These are phyloP conservation scores for Phaedon cochleariae DNA, from an alignment of 2,888 invertebrate genomes.

Conservation along the genomic window DNA sequence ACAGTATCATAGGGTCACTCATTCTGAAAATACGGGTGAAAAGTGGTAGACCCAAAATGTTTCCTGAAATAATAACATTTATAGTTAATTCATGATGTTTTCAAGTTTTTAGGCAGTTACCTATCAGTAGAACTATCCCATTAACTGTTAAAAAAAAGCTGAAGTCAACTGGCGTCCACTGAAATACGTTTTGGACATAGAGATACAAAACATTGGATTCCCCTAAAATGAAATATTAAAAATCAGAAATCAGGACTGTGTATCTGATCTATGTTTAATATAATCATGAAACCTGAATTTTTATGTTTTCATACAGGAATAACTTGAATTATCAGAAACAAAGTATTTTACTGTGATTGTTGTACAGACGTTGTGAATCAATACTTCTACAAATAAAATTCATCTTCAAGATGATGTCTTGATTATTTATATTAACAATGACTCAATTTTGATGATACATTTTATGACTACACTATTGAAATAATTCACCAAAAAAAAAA, in stretches of 20 bases:
- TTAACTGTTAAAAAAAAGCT: constrained; percentile 68
- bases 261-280: neutral
- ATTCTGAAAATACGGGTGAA: constrained; percentile 56
- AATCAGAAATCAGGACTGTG: too few species aligned
- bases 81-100: neutral
- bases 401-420: too few species aligned
- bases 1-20: constrained; percentile 57
- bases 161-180: constrained; percentile 70
- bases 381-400: too few species aligned
- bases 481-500: too few species aligned
- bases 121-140: constrained; percentile 66
- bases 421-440: too few species aligned
- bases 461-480: too few species aligned
- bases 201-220: constrained; percentile 69
- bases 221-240: constrained; percentile 66
- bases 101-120: constrained; percentile 61
- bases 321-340: too few species aligned
- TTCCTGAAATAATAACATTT: constrained; percentile 45
- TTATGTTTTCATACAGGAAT: too few species aligned
- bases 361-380: too few species aligned
- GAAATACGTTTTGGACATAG: constrained; percentile 68
- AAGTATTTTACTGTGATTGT: too few species aligned
- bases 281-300: too few species aligned
- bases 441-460: too few species aligned
- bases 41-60: constrained; percentile 50